Base-by-base conservation (phyloP, 30 jellyfish, hydroid and myxozoan species). In the Catostylus mosaicus region DNA sequence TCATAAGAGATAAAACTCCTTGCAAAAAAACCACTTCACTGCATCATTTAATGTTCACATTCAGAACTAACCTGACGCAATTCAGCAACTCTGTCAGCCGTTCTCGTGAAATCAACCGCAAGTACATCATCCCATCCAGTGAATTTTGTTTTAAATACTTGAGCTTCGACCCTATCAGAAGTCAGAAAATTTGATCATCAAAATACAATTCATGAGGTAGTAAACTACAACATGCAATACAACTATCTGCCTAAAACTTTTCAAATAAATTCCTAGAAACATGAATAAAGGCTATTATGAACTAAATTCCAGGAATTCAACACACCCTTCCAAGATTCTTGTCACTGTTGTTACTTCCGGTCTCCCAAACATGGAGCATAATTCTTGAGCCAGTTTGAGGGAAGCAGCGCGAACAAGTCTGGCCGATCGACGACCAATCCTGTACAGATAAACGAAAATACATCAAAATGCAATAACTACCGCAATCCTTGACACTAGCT, bases 351-450 rank as follows among this genome's bases (percentile, higher is more conserved):
- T 52, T 38, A 67, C 46, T 47, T 57, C 83, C 23, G 97, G 99
- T 51, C 99, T 51, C 26, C 98, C 96, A 24, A 95, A 83, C 89
- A 95, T 89, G 75, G 77, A 88, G 47, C 98, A 78, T 46, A 95
- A 60, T 29, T 95, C 99, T 68, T 95, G 99, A 23, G 99, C 99
- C 51, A 95, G 83, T 76, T 95, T 95, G 46, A 89, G 37, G 12
- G 99, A 97, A 47, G 99, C 99, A 16, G 99, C 99, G 0, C 99
- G 91, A 27, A 95, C 99, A 32, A 95, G 83, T 10, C 99, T 85
- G n/a, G 99, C 97, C 48, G 99, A 95, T 36, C 99, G 97, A 9
- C 99, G 88, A 1, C 99, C 99, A 64, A 95, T 80, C 99, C 99
- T 95, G 67, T 7, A 67, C 6, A 38, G n/a, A n/a, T n/a, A n/a